Conservation (phyloP, 1,140 invertebrate genomes). For the Streblospio benedicti region DNA sequence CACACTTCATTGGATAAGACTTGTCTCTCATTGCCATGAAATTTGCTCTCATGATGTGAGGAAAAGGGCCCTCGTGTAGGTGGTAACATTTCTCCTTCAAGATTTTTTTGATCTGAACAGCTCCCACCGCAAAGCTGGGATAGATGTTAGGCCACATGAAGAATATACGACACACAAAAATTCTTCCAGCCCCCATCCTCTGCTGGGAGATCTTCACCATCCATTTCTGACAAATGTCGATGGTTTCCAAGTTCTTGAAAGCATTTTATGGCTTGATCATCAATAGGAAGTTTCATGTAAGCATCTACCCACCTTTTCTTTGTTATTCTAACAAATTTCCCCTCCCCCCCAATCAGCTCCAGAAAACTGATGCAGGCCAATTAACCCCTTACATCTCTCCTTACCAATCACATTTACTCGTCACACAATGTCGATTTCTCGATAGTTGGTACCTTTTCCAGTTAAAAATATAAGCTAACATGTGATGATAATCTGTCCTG, state of each 20-base stretch:
- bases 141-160: not conserved
- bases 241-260: not conserved
- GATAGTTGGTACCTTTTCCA: not conserved
- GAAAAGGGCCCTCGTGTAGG: too few species aligned
- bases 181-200: not conserved
- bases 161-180: not conserved
- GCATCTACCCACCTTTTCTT: constrained; percentile 1
- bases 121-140: constrained; percentile 1
- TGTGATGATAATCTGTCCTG: not conserved
- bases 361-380: not conserved
- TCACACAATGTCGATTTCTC: not conserved
- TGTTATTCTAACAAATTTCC: not conserved
- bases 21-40: too few species aligned
- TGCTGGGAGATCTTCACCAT: not conserved
- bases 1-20: too few species aligned
- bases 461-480: not conserved
- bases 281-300: not conserved
- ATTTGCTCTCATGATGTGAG: too few species aligned
- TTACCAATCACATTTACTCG: not conserved
- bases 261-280: constrained; percentile 3
- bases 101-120: constrained; percentile 1
- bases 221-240: too few species aligned
- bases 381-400: not conserved
- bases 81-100: too few species aligned
- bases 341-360: not conserved